Percentiles rank a stretch among this genome's conserved stretches.
phyloP scores from a whole-genome alignment of 2,797 vertebrate genomes.

The Hapalemur alaotrensis region DNA sequence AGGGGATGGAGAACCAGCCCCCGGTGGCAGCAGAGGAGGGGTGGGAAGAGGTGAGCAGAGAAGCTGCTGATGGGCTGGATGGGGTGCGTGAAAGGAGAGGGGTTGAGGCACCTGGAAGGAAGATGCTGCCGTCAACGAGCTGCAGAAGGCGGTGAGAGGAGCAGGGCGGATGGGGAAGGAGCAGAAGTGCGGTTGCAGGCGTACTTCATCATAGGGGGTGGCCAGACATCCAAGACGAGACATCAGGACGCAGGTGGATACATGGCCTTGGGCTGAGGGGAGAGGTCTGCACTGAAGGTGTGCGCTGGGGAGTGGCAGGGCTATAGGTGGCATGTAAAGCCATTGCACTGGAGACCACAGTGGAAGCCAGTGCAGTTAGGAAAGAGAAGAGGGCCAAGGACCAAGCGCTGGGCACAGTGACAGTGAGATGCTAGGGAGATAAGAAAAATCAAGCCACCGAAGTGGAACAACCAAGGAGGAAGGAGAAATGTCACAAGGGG shows the following conservation, averaged over 20 bases:
- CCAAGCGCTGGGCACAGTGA: neutral
- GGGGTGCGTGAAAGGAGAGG: neutral
- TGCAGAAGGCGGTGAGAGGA: neutral
- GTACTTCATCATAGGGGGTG: fast-evolving
- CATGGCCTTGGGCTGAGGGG: neutral
- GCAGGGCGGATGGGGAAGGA: neutral
- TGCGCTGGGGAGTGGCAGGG: neutral
- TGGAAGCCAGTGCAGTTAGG: neutral
- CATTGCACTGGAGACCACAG: neutral
- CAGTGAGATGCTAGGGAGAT: neutral
- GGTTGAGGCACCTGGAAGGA: neutral
- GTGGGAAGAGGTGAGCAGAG: neutral
- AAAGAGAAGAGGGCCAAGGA: neutral
- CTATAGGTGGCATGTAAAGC: neutral
- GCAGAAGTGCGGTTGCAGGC: neutral
- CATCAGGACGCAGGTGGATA: neutral
- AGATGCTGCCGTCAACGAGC: neutral
- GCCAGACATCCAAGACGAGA: neutral
- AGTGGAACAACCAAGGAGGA: too few species aligned
- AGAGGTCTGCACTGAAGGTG: too few species aligned
- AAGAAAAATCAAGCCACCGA: neutral
- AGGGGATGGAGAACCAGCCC: neutral
- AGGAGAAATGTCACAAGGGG: neutral
- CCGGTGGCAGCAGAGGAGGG: neutral
- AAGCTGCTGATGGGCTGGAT: neutral